Base-by-base conservation (phyloP, 2,113 vertebrate species). In the Oryzias woworae region DNA sequence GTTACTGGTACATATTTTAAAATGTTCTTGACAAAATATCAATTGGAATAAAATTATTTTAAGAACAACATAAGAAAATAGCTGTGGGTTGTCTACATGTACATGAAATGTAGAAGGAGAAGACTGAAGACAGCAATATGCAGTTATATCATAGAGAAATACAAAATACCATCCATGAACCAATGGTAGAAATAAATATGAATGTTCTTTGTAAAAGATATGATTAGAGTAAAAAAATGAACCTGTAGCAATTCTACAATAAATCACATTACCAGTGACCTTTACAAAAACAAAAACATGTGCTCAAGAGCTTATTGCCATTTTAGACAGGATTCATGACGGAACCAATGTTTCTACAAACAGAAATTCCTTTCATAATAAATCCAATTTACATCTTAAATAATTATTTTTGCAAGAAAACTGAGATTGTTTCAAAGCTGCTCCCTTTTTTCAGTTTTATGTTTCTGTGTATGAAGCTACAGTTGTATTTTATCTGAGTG, bases 321-420 rank as follows among this genome's bases (percentile, higher is more conserved):
- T 62, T 51, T 64, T 50, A 62, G 55, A 66, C 64, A 31, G 75
- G 67, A 71, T 53, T 47, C 45, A 72, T 75, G 66, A 74, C 58
- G 53, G 71, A 66, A 66, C 73, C 77, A 69, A 82, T 58, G 31
- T 69, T 73, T 86, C 66, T 85, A 77, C 84, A 71, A 69, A 57
- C 54, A 57, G 26, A 58, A 58, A 78, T 49, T 57, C 61, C 59
- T 59, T 63, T 85, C 70, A 66, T 71, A 76, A 70, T 60, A 62
- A 79, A 66, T 52, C 50, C 48, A 16, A 69, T 86, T 88, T 86
- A 73, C 77, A 85, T 89, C 83, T 87, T 73, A 81, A 86, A 85
- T 85, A 74, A 62, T 58, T 57, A 65, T 84, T 68, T 89, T 79
- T 77, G 87, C 80, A 77, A 65, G 53, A 46, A 50, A 85, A 43